Evolutionary conservation across 2,888 invertebrate species (phyloP).

Genomic region (Aphidoletes aphidimyza): DNA sequence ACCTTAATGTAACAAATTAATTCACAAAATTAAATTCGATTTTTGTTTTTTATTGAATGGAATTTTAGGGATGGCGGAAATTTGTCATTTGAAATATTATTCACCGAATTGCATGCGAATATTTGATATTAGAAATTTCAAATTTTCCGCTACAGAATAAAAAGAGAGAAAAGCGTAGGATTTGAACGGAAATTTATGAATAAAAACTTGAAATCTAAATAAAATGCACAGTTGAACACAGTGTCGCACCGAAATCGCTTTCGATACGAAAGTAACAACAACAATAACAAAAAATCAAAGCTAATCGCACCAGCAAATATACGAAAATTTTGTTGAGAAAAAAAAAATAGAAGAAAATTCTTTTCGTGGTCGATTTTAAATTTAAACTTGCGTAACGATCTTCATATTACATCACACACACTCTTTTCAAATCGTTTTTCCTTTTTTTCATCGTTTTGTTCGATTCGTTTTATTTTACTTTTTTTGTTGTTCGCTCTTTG

Average conservation of each 20-base stretch:
- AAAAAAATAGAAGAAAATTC: not conserved
- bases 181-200: not conserved
- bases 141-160: constrained; percentile 24
- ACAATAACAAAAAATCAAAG: constrained; percentile 1
- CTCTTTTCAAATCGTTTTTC: not conserved
- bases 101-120: not conserved
- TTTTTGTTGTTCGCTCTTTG: not conserved
- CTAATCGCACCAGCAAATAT: not conserved
- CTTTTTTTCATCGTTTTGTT: not conserved
- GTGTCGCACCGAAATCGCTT: not conserved
- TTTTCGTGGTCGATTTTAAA: constrained; percentile 44
- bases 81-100: not conserved
- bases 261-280: not conserved
- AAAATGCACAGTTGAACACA: not conserved
- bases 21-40: constrained; percentile 50
- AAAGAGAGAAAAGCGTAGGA: constrained; percentile 29
- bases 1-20: constrained; percentile 48
- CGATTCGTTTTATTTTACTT: constrained; percentile 1
- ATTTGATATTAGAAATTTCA: not conserved
- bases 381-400: constrained; percentile 54
- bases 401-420: constrained; percentile 54
- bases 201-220: not conserved
- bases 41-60: no score
- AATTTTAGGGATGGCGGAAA: not conserved
- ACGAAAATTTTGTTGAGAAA: not conserved